Evolutionary conservation across 2,113 vertebrate species (phyloP).

Genomic region (Burhinus bistriatus): DNA sequence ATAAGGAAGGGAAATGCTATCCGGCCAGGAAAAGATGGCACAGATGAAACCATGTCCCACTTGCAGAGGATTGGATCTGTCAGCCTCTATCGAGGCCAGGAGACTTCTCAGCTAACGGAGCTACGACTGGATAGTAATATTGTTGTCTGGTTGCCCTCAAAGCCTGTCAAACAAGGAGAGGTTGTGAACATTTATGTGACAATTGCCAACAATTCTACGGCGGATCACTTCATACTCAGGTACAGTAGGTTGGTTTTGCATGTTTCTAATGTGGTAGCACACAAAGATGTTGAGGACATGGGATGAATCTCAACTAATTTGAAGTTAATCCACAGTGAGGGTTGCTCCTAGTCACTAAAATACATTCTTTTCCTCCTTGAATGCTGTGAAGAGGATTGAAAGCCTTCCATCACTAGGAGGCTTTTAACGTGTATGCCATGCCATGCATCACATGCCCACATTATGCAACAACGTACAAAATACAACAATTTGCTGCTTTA

Average conservation of each 20-base stretch:
- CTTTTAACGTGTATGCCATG: background rate
- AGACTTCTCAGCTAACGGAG: constrained; percentile 77
- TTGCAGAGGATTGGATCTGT: constrained; percentile 84
- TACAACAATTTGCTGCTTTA: background rate
- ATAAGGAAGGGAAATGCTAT: constrained; percentile 79
- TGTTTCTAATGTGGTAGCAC: background rate
- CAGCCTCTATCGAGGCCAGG: constrained; percentile 76
- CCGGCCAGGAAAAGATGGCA: constrained; percentile 81
- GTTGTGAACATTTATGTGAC: constrained; percentile 84
- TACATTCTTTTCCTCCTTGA: background rate
- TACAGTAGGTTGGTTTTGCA: constrained; percentile 18
- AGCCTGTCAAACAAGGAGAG: constrained; percentile 86
- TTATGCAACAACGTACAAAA: background rate
- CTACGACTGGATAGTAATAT: constrained; percentile 84
- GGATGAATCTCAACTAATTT: background rate
- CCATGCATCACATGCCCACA: background rate
- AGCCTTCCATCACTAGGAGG: background rate
- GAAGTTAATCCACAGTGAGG: background rate
- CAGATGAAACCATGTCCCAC: constrained; percentile 75
- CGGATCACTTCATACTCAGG: constrained; percentile 93
- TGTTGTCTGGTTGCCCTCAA: constrained; percentile 83
- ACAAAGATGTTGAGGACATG: rapidly evolving
- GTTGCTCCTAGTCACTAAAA: background rate
- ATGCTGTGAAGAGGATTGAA: background rate
- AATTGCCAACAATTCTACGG: constrained; percentile 78